These are phyloP conservation scores for Sebastes itinus DNA, from an alignment of 2,797 vertebrate genomes.

Conservation along the genomic window DNA sequence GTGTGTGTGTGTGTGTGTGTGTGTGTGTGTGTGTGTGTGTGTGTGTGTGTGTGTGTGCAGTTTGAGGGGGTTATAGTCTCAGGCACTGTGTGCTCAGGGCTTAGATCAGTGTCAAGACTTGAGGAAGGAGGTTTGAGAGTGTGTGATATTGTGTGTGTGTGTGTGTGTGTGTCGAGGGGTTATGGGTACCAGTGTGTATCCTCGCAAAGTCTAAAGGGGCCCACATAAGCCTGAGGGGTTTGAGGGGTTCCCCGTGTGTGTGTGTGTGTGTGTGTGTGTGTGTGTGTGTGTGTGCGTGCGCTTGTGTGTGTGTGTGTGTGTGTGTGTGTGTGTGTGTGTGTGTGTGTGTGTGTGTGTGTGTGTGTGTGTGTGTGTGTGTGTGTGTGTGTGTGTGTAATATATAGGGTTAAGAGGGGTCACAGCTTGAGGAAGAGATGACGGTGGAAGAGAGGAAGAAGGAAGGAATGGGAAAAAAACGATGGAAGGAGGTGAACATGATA, in stretches of 20 bases:
- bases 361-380: neutral
- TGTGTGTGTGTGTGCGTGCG: neutral
- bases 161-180: slow-evolving; percentile 9
- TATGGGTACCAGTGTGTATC: slow-evolving; percentile 58
- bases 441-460: slow-evolving; percentile 48
- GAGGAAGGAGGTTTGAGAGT: slow-evolving; percentile 42
- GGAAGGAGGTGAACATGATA: slow-evolving; percentile 53
- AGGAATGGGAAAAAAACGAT: slow-evolving; percentile 14
- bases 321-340: neutral
- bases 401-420: slow-evolving; percentile 76
- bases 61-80: slow-evolving; percentile 51
- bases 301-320: neutral
- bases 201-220: slow-evolving; percentile 63
- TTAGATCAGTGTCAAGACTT: slow-evolving; percentile 64
- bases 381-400: slow-evolving; percentile 31
- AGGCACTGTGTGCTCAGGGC: slow-evolving; percentile 35
- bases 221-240: slow-evolving; percentile 70
- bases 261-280: neutral
- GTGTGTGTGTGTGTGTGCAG: slow-evolving; percentile 33
- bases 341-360: too few relatives aligned
- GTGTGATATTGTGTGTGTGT: slow-evolving; percentile 6
- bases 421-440: slow-evolving; percentile 62
- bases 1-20: too few relatives aligned
- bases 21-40: slow-evolving; percentile 32
- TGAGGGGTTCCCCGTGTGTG: slow-evolving; percentile 59